A percentile compares a stretch with the other conserved stretches of the same genome.
Evolutionary conservation across 2,113 vertebrate species (phyloP).

Genomic region (Neodon shergylaensis): DNA sequence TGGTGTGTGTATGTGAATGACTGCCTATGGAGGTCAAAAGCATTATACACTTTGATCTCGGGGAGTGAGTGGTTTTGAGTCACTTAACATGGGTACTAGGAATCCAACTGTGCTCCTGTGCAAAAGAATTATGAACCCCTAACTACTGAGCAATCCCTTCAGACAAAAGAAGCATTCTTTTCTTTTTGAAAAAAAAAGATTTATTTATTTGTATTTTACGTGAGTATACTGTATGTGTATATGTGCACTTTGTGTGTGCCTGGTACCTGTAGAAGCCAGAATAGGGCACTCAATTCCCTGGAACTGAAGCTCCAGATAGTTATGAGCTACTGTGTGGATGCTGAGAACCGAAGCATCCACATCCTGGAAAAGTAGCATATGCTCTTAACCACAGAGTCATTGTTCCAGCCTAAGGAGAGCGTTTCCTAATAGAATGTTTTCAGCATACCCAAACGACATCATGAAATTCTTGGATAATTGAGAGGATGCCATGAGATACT

Average conservation of each 20-base stretch:
- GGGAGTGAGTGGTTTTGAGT: neutral
- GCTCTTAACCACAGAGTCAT: neutral
- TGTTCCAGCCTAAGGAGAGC: neutral
- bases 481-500: neutral
- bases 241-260: neutral
- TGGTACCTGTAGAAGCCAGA: neutral
- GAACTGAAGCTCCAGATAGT: neutral
- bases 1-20: neutral
- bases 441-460: neutral
- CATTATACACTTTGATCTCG: neutral
- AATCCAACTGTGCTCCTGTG: neutral
- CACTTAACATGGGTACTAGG: neutral
- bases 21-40: no score
- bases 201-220: neutral
- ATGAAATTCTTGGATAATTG: neutral
- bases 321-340: neutral
- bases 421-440: slow-evolving; percentile 52
- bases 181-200: neutral
- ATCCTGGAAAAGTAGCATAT: neutral
- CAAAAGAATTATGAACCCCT: neutral
- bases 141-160: neutral
- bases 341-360: neutral
- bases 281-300: neutral
- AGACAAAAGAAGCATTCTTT: neutral
- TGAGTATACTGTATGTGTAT: neutral